Evolutionary conservation across 2,113 vertebrate species (phyloP).

Genomic region (Ranitomeya imitator): DNA sequence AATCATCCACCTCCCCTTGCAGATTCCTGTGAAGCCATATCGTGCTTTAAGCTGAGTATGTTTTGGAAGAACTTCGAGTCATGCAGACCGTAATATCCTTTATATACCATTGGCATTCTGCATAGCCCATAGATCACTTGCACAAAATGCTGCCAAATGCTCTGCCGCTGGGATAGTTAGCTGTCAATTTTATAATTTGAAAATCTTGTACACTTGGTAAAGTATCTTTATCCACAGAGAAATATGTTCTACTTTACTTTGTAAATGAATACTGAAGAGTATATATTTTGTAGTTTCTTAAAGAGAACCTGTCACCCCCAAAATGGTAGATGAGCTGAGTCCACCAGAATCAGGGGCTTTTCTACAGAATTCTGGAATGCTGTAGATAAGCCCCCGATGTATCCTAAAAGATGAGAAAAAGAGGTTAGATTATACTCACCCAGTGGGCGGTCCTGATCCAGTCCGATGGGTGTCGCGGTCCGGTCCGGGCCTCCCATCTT

Average conservation of each 20-base stretch:
- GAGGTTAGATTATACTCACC: no score
- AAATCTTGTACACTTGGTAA: slow-evolving; percentile 34
- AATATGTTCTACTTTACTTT: slow-evolving; percentile 18
- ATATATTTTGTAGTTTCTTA: background rate
- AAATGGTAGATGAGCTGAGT: no score
- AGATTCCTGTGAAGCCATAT: slow-evolving; percentile 9
- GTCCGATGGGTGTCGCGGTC: no score
- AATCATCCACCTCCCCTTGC: background rate
- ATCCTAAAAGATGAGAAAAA: no score
- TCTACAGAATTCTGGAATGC: no score
- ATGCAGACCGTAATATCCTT: slow-evolving; percentile 20
- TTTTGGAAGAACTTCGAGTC: slow-evolving; percentile 11
- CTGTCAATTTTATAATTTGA: slow-evolving; percentile 41
- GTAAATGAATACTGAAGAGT: background rate
- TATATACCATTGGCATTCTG: slow-evolving; percentile 42
- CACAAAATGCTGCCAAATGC: slow-evolving; percentile 42
- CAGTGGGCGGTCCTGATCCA: no score
- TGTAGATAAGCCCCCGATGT: no score
- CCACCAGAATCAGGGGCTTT: no score
- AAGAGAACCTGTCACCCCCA: no score
- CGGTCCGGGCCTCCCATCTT: no score
- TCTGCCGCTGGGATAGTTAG: slow-evolving; percentile 31
- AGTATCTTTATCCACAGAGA: slow-evolving; percentile 25
- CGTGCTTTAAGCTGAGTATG: slow-evolving; percentile 8
- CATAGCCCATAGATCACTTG: slow-evolving; percentile 37